phyloP scores from a whole-genome alignment of 1,140 invertebrate genomes.

The Euura saliciscinereae region DNA sequence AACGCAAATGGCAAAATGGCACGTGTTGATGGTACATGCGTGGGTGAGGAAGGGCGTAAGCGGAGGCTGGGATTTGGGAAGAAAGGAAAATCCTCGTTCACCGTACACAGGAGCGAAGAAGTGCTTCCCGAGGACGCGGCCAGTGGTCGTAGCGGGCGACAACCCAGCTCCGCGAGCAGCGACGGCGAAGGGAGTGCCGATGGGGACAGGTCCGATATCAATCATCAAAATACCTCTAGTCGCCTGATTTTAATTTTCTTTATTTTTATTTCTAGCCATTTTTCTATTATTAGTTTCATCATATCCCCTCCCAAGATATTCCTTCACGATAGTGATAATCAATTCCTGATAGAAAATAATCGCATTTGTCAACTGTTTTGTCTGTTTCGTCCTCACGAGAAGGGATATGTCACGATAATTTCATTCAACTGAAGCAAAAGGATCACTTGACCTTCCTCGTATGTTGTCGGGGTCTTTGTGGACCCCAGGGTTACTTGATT shows the following conservation, averaged over 20 bases:
- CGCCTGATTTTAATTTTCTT: constrained; percentile 21
- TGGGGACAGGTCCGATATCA: constrained; percentile 73
- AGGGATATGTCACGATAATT: no score
- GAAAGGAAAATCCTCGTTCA: constrained; percentile 92
- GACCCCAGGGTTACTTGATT: no score
- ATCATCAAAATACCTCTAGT: not conserved
- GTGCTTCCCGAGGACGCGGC: constrained; percentile 85
- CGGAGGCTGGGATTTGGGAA: constrained; percentile 94
- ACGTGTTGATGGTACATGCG: constrained; percentile 59
- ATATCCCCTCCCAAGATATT: no score
- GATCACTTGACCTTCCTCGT: no score
- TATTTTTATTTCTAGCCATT: not conserved
- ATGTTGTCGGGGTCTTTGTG: no score
- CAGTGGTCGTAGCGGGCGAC: constrained; percentile 73
- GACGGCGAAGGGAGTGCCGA: constrained; percentile 88
- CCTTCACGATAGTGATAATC: no score
- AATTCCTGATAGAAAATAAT: no score
- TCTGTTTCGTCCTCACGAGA: no score
- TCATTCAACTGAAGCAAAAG: no score
- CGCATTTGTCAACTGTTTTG: no score
- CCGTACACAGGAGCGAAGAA: constrained; percentile 94
- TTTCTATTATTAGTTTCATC: no score
- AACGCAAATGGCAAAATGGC: constrained; percentile 35
- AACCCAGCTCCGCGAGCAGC: constrained; percentile 88
- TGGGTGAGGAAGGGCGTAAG: constrained; percentile 81